These are phyloP conservation scores for Plagiodera versicolora DNA, from an alignment of 2,888 invertebrate genomes.

Conservation along the genomic window DNA sequence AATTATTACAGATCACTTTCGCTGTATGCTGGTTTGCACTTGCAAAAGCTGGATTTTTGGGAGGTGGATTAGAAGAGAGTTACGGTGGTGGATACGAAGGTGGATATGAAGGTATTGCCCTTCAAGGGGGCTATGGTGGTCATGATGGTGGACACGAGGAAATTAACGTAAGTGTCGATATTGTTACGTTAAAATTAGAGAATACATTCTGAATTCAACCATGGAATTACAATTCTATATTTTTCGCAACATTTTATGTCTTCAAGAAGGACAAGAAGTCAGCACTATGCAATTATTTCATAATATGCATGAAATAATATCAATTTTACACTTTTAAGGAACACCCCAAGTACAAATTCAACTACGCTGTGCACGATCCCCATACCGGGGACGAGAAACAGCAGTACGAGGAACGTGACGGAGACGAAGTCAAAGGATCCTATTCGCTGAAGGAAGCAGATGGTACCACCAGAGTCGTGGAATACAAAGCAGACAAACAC, in stretches of 20 bases:
- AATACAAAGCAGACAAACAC: constrained; percentile 44
- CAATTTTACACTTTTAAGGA: constrained; percentile 28
- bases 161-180: constrained; percentile 37
- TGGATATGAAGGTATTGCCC: constrained; percentile 26
- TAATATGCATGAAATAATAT: not conserved
- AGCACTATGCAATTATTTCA: too few relatives aligned
- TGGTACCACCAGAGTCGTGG: constrained; percentile 47
- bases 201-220: too few relatives aligned
- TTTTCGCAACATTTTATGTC: too few relatives aligned
- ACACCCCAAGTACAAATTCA: constrained; percentile 42
- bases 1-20: constrained; percentile 39
- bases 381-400: constrained; percentile 44
- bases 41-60: constrained; percentile 33
- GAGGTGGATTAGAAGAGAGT: constrained; percentile 31
- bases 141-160: constrained; percentile 34
- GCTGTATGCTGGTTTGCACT: constrained; percentile 36
- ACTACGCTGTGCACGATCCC: constrained; percentile 43
- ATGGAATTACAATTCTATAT: too few relatives aligned
- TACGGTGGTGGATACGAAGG: constrained; percentile 27
- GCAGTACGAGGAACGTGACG: constrained; percentile 63
- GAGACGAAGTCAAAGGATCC: constrained; percentile 64
- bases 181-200: too few relatives aligned
- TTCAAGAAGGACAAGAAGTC: too few relatives aligned
- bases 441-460: constrained; percentile 61
- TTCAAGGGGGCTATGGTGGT: constrained; percentile 26